These are phyloP conservation scores for Channallabes apus DNA, from an alignment of 2,797 vertebrate genomes.

Conservation along the genomic window DNA sequence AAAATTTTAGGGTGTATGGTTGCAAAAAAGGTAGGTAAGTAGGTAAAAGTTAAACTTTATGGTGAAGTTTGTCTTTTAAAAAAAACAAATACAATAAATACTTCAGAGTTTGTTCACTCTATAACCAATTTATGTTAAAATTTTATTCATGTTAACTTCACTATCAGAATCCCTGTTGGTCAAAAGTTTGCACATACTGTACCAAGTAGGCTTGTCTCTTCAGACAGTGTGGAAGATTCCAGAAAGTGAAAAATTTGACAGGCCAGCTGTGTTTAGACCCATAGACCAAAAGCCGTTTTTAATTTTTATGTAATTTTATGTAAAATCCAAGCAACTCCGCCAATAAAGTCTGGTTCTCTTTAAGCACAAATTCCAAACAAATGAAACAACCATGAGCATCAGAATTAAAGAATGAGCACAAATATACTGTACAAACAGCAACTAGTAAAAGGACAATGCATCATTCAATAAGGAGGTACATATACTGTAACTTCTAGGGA, in stretches of 20 bases:
- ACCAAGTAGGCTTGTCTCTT: background rate
- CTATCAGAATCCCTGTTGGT: background rate
- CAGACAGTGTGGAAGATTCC: background rate
- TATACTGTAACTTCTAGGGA: background rate
- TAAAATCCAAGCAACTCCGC: background rate
- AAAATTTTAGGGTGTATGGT: background rate
- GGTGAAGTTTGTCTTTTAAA: background rate
- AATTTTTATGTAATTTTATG: background rate
- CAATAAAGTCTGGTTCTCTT: background rate
- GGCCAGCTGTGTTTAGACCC: too few relatives aligned
- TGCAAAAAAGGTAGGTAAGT: background rate
- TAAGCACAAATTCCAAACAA: background rate
- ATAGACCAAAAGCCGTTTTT: too few relatives aligned
- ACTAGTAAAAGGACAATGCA: background rate
- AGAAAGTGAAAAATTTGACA: background rate
- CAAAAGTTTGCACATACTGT: background rate
- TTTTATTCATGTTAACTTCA: background rate
- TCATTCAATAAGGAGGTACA: background rate
- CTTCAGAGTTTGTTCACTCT: background rate
- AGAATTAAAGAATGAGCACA: background rate
- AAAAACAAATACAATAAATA: background rate
- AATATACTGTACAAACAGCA: background rate
- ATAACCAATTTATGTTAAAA: background rate
- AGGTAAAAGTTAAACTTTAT: background rate
- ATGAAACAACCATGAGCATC: background rate